Conservation (phyloP, 1,140 invertebrate genomes). For the Neodiprion fabricii region DNA sequence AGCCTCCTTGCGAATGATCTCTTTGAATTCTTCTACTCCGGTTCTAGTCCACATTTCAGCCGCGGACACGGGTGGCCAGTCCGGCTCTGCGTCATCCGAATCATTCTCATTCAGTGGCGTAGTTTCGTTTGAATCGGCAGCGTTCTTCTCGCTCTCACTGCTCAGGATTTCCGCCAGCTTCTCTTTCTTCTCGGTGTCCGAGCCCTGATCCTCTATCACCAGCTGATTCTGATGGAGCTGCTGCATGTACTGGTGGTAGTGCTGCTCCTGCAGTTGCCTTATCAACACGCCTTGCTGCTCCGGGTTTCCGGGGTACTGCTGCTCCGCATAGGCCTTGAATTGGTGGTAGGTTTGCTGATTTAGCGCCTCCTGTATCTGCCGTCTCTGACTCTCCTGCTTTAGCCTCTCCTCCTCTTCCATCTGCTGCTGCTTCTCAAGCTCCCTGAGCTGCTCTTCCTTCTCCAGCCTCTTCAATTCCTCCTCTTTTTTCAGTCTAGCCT, state of each 20-base stretch:
- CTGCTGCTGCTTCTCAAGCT: constrained; percentile 70
- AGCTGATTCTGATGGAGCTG: constrained; percentile 76
- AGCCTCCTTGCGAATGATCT: constrained; percentile 85
- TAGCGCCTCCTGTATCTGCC: constrained; percentile 93
- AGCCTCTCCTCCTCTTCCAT: constrained; percentile 65
- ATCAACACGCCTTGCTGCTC: constrained; percentile 95
- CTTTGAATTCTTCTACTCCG: constrained; percentile 92
- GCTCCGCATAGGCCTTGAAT: constrained; percentile 93
- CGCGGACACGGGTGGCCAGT: constrained; percentile 68
- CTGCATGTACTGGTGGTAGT: constrained; percentile 98
- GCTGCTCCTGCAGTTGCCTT: constrained; percentile 93
- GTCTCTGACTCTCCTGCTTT: constrained; percentile 68
- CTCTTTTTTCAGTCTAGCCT: constrained; percentile 64
- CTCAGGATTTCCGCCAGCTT: constrained; percentile 19
- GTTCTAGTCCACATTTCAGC: constrained; percentile 95
- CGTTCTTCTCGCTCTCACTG: constrained; percentile 21
- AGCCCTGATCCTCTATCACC: constrained; percentile 62
- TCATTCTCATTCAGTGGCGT: constrained; percentile 44
- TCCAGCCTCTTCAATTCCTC: constrained; percentile 61
- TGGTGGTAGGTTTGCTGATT: constrained; percentile 96
- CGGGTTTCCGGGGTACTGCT: constrained; percentile 92
- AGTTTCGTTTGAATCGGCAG: constrained; percentile 30
- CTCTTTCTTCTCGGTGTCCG: constrained; percentile 42
- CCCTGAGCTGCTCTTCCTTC: constrained; percentile 63
- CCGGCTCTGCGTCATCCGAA: constrained; percentile 56